Evolutionary conservation across 2,888 invertebrate genomes (phyloP), one percentile per base, ranked within the genome.

Genomic region (Eledona agricola): DNA sequence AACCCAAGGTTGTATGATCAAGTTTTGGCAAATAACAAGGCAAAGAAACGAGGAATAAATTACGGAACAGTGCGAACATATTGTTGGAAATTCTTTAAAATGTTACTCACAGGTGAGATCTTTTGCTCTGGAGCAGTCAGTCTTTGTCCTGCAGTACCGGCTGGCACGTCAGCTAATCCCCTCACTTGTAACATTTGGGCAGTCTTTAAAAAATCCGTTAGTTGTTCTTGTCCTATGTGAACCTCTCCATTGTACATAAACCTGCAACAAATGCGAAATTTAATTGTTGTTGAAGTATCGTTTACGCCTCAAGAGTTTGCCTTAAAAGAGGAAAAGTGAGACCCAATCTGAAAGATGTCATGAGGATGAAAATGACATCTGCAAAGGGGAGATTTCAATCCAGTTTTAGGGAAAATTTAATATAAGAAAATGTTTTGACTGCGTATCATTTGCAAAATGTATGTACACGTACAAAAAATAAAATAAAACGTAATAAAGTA

Each of bases 201-300:
- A 58, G 92, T 92, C 77, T 89, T 87, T 62, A 93, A 80, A 76
- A 93, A 92, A 74, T 91, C 90, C 59, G 89, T 86, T 65, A 93
- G 79, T 73, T 91, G 90, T 68, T 92, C 91, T 75, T 93, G 91
- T 12, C 90, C 90, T 65, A 93, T 90, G 76, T 92, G 89, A 17
- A 93, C 93, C 77, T 93, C 93, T 55, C 93, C 93, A 77, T 92
- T 90, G 77, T 93, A 93, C 91, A 93, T 93, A 80, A 93, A 93
- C 77, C 88, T 88, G 71, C 0, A 67, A 67, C 25, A 59, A 55
- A 58, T 46, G 34, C 9, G 25, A 38, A 32, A 11, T 42, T 25
- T 13, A 42, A 28, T 42, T 26, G 13, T 13, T 5, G n/a, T 16
- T 31, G 9, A 31, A 31, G 37, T 4, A 37, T 35, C 25, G 31